Evolutionary conservation across 1,140 invertebrate species (phyloP).

Genomic region (Radopholus similis): DNA sequence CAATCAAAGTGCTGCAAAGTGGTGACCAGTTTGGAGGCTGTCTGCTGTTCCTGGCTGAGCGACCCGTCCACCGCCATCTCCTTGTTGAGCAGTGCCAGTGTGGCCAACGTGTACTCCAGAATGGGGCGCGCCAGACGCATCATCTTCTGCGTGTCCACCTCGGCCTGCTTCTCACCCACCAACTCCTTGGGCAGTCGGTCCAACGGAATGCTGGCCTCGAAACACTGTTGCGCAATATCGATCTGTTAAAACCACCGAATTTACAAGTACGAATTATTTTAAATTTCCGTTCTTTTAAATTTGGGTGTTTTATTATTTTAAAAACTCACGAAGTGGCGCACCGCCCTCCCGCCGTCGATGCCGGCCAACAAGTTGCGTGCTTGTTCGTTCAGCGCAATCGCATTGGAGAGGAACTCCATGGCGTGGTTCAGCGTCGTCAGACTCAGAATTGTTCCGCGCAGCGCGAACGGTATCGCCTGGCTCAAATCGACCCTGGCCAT

Average conservation of each 20-base stretch:
- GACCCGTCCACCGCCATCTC: not conserved
- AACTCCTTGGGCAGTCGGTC: no score
- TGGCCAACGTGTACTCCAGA: not conserved
- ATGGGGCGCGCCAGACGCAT: not conserved
- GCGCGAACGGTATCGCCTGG: not conserved
- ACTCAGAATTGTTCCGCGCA: slow-evolving; percentile 1
- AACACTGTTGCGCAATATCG: slow-evolving; percentile 2
- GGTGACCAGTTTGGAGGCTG: not conserved
- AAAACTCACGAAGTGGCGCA: no score
- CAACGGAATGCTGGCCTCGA: no score
- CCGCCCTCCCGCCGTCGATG: not conserved
- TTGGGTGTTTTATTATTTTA: not conserved
- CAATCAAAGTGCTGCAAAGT: not conserved
- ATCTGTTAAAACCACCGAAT: not conserved
- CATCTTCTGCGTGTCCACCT: not conserved
- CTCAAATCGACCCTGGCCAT: not conserved
- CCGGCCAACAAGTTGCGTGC: not conserved
- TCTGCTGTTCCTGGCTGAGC: not conserved
- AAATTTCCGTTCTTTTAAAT: not conserved
- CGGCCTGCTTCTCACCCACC: no score
- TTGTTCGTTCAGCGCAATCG: slow-evolving; percentile 2
- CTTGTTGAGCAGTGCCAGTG: not conserved
- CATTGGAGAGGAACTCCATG: slow-evolving; percentile 7
- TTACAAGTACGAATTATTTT: not conserved
- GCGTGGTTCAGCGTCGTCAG: not conserved